Base-by-base conservation (phyloP, 2,113 vertebrate species). In the Antechinus stuartii region DNA sequence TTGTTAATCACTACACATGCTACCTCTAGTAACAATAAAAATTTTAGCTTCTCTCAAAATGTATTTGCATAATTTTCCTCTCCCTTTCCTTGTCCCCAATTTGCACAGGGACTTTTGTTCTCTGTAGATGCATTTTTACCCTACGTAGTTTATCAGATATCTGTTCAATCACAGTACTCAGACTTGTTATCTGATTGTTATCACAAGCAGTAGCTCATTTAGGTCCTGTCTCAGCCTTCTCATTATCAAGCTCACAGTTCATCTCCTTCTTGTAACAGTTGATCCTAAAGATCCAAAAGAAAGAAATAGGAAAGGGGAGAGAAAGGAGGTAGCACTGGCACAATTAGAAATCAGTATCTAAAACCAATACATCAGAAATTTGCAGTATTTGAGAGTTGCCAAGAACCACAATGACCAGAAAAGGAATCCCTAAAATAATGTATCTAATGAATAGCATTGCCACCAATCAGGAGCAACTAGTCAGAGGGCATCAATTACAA, bases 241-340 rank as follows among this genome's bases (percentile, higher is more conserved):
- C 50, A 94, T 96, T 94, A 49, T 57, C 8, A 96, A 95, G 89
- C 53, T 46, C 50, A 90, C 14, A 49, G 6, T 89, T 95, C 12
- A 2, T 55, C 46, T 93, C 42, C 90, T 49, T 52, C 91, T 84
- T 54, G 7, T 23, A 2, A 89, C 3, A 94, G 52, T 91, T 14
- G 11, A 90, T 11, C 2, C 27, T 53, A 56, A 94, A 92, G 9
- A 91, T 89, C 50, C 91, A 92, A 54, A 27, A 89, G 8, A 76
- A 92, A 12, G 6, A n/a, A 93, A 93, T 92, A 90, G 49, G 9
- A 4, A 91, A 49, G 8, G 56, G 46, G 2, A 22, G 68, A 6
- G 35, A n/a, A n/a, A n/a, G 35, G 16, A 76, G 14, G 14, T 16
- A n/a, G 4, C 30, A 19, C 11, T 68, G 61, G 2, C 26, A 14